phyloP scores from a whole-genome alignment of 2,113 vertebrate species.

The Narcine bancroftii region DNA sequence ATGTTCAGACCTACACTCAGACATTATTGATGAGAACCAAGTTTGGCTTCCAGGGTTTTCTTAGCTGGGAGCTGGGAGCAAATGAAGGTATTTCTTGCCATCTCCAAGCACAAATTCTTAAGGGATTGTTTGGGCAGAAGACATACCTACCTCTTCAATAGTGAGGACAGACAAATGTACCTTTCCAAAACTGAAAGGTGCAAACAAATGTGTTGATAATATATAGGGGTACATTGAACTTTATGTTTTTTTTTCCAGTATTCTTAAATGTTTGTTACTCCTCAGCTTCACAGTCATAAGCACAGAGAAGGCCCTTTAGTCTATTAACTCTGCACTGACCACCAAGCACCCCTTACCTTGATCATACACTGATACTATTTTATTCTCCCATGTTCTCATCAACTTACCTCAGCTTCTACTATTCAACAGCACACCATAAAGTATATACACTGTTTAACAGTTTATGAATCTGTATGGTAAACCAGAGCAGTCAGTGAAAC shows the following conservation, averaged over 20 bases:
- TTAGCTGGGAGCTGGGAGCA: not conserved
- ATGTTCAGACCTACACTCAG: not conserved
- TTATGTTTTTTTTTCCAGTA: not conserved
- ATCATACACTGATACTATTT: too few species aligned
- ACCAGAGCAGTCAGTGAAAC: too few species aligned
- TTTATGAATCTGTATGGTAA: too few species aligned
- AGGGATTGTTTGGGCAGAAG: not conserved
- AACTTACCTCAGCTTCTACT: too few species aligned
- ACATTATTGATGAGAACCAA: conserved; percentile 17
- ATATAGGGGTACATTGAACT: not conserved
- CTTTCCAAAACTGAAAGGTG: not conserved
- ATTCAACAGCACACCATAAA: too few species aligned
- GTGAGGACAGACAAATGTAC: not conserved
- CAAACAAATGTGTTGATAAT: not conserved
- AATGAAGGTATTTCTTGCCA: not conserved
- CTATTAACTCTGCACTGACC: too few species aligned
- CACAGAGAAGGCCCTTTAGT: too few species aligned
- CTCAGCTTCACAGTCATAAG: too few species aligned
- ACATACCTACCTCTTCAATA: not conserved
- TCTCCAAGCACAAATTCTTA: not conserved
- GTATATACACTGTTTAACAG: too few species aligned
- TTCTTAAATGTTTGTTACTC: not conserved
- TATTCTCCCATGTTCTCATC: too few species aligned
- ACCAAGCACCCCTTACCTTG: too few species aligned
- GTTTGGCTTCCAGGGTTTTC: not conserved